These are phyloP conservation scores for Dromaius novaehollandiae DNA, from an alignment of 2,113 vertebrate genomes.

Conservation along the genomic window DNA sequence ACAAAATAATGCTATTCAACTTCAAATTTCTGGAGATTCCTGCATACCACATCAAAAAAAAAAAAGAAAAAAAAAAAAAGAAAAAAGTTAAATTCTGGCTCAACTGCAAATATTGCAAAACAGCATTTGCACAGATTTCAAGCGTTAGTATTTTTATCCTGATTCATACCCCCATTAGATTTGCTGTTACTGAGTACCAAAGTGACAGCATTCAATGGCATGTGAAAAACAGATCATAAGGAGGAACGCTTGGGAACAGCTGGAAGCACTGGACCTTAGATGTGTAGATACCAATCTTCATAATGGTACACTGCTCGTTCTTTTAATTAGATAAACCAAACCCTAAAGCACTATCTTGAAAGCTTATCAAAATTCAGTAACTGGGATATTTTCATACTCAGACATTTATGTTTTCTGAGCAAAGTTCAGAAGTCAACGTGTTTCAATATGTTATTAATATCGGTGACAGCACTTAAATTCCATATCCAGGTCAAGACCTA, in stretches of 20 bases:
- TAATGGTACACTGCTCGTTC: not conserved
- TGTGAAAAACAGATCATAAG: not conserved
- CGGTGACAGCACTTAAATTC: not conserved
- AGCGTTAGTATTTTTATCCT: not conserved
- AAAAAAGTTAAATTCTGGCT: not conserved
- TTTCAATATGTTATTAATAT: not conserved
- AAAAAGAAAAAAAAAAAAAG: not conserved
- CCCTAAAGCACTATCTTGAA: not conserved
- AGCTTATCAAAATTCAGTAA: not conserved
- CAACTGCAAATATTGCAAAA: not conserved
- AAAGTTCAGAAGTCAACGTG: not conserved
- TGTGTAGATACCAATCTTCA: not conserved
- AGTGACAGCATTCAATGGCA: not conserved
- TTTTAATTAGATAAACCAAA: not conserved
- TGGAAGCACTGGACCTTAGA: not conserved
- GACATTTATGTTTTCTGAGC: not conserved
- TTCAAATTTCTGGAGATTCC: not conserved
- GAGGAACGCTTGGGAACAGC: not conserved
- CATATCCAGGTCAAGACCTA: not conserved
- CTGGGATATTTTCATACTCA: not conserved
- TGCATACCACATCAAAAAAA: not conserved
- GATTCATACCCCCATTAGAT: not conserved
- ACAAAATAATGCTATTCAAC: not conserved
- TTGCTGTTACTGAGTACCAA: not conserved
- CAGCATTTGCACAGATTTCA: not conserved